Evolutionary conservation across 2,888 invertebrate genomes (phyloP), one percentile per base, ranked within the genome.

Genomic region (Metacarcinus magister): DNA sequence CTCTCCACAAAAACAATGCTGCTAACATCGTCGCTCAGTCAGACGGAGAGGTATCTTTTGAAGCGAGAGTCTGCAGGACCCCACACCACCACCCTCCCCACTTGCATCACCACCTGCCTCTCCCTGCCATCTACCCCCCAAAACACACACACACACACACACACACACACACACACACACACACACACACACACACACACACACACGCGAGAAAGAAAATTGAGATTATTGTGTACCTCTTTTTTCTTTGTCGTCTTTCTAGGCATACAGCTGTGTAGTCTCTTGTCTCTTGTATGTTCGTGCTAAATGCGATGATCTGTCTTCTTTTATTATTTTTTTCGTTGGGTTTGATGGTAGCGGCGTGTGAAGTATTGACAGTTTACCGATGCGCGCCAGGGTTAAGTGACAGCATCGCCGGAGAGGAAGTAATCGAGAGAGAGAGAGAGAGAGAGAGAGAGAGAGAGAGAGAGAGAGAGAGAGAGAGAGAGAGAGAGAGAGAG

Each of bases 381-480:
- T n/a, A 87, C 87, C 87, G 39, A 87, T 87, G 87, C 87, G 87
- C 3, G 7, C 87, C 10, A 32, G 39, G 8, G 87, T n/a, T 87
- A 87, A 87, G 87, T 87, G 87, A 87, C 87, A 87, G 87, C 32
- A 8, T 16, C n/a, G 8, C 23, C 39, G 32, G 54, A 43, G 92
- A 48, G 44, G 19, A 19, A 48, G 92, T 32, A n/a, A 39, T 1
- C 10, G 87, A 87, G 87, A 87, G 87, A 87, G 87, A 87, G 87
- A 87, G 87, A 87, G 93, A 60, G 43, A 67, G 93, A 67, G 54
- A 93, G 93, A 93, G 54, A 93, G 93, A 93, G 48, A 93, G 93
- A 93, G 48, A 93, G 43, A 93, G 93, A 93, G 60, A 93, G 60
- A 60, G 54, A 93, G 93, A 93, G 54, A 60, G 93, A 93, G 43